Percentiles rank a stretch among this genome's conserved stretches.
phyloP scores from a whole-genome alignment of 2,113 vertebrate species.

The Polyodon spathula region DNA sequence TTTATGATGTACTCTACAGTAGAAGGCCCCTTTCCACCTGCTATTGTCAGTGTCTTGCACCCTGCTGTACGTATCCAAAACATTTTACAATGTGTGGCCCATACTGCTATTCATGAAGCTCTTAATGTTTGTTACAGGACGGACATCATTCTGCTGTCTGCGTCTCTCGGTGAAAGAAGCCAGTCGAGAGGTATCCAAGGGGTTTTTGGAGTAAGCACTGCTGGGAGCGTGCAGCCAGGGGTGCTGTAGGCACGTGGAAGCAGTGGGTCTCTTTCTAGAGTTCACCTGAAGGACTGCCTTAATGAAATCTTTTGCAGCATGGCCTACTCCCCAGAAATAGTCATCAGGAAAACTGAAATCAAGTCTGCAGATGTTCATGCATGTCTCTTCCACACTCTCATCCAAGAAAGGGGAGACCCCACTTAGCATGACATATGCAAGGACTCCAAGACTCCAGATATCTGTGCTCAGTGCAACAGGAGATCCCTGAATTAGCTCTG shows the following conservation, averaged over 20 bases:
- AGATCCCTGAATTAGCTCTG: constrained; percentile 86
- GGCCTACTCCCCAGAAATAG: constrained; percentile 80
- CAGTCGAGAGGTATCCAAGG: constrained; percentile 82
- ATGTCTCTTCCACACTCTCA: constrained; percentile 92
- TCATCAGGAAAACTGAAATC: constrained; percentile 93
- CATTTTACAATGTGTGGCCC: constrained; percentile 50
- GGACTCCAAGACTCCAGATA: constrained; percentile 87
- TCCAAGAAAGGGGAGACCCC: constrained; percentile 94
- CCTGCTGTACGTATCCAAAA: too few relatives aligned
- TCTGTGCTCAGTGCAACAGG: constrained; percentile 83
- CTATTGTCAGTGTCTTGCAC: background rate
- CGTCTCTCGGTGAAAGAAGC: constrained; percentile 86
- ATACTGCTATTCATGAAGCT: constrained; percentile 66
- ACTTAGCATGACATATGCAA: constrained; percentile 86
- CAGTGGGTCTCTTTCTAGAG: constrained; percentile 72
- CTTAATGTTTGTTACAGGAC: constrained; percentile 77
- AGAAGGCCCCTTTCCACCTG: background rate
- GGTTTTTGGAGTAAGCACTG: constrained; percentile 78
- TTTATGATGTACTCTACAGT: background rate
- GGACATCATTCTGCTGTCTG: constrained; percentile 79
- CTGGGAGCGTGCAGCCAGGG: constrained; percentile 82
- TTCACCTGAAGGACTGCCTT: constrained; percentile 77
- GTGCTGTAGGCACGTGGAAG: constrained; percentile 83
- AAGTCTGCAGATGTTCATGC: constrained; percentile 87
- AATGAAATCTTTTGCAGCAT: constrained; percentile 85